Base-by-base conservation (phyloP, 2,797 vertebrate genomes). In the Pantherophis alleghaniensis region DNA sequence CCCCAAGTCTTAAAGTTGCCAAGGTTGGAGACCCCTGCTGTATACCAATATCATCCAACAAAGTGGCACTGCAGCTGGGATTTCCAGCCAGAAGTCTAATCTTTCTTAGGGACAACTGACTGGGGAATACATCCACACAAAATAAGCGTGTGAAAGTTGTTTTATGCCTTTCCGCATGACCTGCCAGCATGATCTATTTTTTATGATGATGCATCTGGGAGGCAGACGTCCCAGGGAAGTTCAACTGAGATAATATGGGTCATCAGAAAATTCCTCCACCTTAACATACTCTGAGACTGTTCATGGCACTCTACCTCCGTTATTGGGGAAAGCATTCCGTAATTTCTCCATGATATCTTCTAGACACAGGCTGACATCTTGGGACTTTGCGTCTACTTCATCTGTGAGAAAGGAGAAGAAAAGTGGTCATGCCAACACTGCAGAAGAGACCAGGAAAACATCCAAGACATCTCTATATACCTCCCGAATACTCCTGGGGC, bases 301-400 rank as follows among this genome's bases (percentile, higher is more conserved):
- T 97, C 96, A 94, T 94, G 93, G 93, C 95, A 42, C 94, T 93
- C 96, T 98, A 97, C 98, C 98, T 97, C 93, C 96, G 87, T 97
- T 97, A 93, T n/a, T 98, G 88, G 99, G 99, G 97, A 99, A 99
- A 97, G 99, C 98, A 69, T 99, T 99, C 94, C 98, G 98, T 97
- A 99, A 98, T 97, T 99, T 99, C 97, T 99, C 99, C 95, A 99
- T 99, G 93, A 99, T 99, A 95, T 99, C 99, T 96, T 99, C 99
- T 92, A 99, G 98, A 97, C 99, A 99, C 96, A 99, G 94, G 91
- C 99, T 99, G 22, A 99, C 99, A 89, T 99, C 98, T 93, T 98
- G 98, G 93, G 97, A 97, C 93, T 98, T 98, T 16, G 98, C 97
- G 57, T 98, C 98, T 89, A 98, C 97, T 55, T 99, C 98, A 92